Evolutionary conservation across 2,113 vertebrate genomes (phyloP), one percentile per base, ranked within the genome.

Genomic region (Alosa alosa): DNA sequence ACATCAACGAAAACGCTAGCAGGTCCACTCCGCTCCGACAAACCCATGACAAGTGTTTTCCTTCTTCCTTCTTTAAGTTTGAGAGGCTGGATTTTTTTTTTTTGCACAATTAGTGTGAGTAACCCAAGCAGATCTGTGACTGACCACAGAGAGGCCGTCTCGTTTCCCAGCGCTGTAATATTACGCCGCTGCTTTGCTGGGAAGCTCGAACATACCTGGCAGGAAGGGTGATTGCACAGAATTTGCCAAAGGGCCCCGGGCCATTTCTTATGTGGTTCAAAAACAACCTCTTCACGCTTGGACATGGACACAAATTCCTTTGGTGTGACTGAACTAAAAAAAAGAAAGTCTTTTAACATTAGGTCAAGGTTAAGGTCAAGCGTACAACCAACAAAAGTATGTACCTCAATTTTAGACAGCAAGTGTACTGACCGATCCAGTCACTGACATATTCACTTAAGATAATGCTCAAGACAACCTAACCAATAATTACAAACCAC

Each of bases 1-100:
- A 64, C 87, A 20, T 41, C 41, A 46, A 57, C 52, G 86, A 81
- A 84, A 89, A 88, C 82, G 68, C 81, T 84, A 84, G 81, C 83
- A 82, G 78, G 82, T 39, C 83, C 81, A 36, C 31, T 78, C 72
- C 10, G 50, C 83, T 82, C 82, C 83, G 83, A 86, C 45, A 89
- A 89, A 90, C 88, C 83, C 86, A 89, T 91, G 88, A 91, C 88
- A 86, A 89, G 60, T 91, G 91, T 92, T 93, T 92, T 91, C 88
- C 87, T 89, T 90, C 88, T 78, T 78, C 72, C 39, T 78, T 36
- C 20, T 39, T 78, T 78, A 15, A 78, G 72, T 78, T 41, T 4
- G 72, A 36, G 11, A 39, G 31, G 72, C 31, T 17, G 9, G 17
- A 10, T 78, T 11, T 15, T 31, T 78, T 11, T 36, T 10, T 50